Evolutionary conservation across 2,888 invertebrate genomes (phyloP).

Genomic region (Ceramica pisi): DNA sequence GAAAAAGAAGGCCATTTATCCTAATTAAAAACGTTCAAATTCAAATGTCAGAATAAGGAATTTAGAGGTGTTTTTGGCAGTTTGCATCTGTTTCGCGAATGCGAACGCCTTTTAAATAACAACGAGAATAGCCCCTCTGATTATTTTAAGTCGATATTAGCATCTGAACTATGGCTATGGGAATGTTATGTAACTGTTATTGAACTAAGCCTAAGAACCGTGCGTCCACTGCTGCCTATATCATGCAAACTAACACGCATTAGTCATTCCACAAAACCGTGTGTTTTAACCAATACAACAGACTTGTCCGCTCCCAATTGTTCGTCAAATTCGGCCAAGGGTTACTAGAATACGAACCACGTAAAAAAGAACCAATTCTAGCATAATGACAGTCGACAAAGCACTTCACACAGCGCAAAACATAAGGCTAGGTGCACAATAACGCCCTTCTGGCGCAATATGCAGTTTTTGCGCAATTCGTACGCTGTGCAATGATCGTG

Average conservation of each 20-base stretch:
- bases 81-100: too few species aligned
- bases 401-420: constrained; percentile 67
- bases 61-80: too few species aligned
- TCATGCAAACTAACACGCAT: constrained; percentile 9
- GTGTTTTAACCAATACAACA: constrained; percentile 25
- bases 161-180: neutral
- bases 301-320: constrained; percentile 62
- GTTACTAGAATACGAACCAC: constrained; percentile 64
- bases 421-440: constrained; percentile 71
- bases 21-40: too few species aligned
- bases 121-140: too few species aligned
- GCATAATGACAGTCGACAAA: constrained; percentile 64
- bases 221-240: neutral
- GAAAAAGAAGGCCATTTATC: too few species aligned
- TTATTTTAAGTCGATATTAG: too few species aligned
- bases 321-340: constrained; percentile 65
- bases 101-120: too few species aligned
- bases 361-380: constrained; percentile 64
- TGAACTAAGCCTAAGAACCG: neutral
- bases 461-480: constrained; percentile 79
- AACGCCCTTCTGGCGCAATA: constrained; percentile 81
- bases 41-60: too few species aligned
- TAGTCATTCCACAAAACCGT: constrained; percentile 51
- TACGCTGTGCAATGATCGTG: constrained; percentile 80
- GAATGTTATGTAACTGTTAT: neutral